Base-by-base conservation (phyloP, 1,140 invertebrate species). In the Drosophila eugracilis region DNA sequence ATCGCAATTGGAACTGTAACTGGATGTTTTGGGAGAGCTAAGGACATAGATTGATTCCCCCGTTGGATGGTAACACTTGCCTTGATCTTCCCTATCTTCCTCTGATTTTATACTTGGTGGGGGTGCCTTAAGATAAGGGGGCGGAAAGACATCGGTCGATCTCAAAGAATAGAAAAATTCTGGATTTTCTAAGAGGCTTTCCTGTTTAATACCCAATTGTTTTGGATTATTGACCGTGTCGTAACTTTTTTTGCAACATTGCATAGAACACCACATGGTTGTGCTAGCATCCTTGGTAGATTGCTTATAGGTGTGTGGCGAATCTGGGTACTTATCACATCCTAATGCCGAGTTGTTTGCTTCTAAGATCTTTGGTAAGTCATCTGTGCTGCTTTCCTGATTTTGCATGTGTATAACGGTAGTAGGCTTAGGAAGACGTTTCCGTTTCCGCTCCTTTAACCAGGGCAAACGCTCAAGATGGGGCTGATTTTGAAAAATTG, bases 221-320 rank as follows among this genome's bases (percentile, higher is more conserved):
- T n/a, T n/a, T n/a, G n/a, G n/a, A n/a, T n/a, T n/a, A n/a, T n/a
- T n/a, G 9, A 52, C 15, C n/a, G 14, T 3, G 5, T 50, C 69
- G 19, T 14, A 52, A 15, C 24, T 30, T 6, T 28, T 3, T 5
- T 32, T n/a, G 28, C 67, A 60, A 7, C 54, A 62, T 6, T 47
- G 28, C 52, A 55, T 74, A 4, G 79, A 69, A 52, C 78, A 78
- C 78, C 79, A 83, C 79, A 86, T 88, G 21, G 83, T 86, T 4
- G 81, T 86, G 32, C 81, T 53, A 34, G 50, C 17, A 5, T 86
- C 81, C 1, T 57, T 71, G 9, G 24, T 47, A 0, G 28, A 0
- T 12, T 28, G 42, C 19, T 14, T 58, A 0, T 1, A 1, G 10
- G 41, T n/a, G 12, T 21, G 5, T 1, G 5, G 10, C 0, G 5